Conservation (phyloP, 2,888 invertebrate species). For the Zele albiditarsus region DNA sequence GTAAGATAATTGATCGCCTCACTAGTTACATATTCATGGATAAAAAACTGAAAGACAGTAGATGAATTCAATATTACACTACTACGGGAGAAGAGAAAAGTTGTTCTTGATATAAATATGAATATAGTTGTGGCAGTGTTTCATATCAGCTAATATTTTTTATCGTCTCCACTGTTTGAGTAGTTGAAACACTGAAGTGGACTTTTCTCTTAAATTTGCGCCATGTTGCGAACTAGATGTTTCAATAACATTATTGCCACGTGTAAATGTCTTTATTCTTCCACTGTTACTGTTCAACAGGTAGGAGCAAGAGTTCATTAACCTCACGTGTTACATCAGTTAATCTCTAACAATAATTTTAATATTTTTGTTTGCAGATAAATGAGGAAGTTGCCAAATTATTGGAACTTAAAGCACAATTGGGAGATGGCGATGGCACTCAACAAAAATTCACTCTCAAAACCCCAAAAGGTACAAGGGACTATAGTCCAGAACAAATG, state of each 20-base stretch:
- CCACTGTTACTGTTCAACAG: conserved; percentile 62
- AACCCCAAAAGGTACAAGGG: conserved; percentile 95
- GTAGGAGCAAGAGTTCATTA: conserved; percentile 57
- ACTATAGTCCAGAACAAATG: conserved; percentile 97
- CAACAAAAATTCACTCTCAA: conserved; percentile 88
- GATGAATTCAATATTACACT: background rate
- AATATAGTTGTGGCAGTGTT: conserved; percentile 54
- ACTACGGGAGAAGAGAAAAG: background rate
- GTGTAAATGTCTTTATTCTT: conserved; percentile 61
- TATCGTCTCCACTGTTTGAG: conserved; percentile 64
- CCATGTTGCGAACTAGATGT: conserved; percentile 65
- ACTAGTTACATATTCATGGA: too few relatives aligned
- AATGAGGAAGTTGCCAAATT: conserved; percentile 89
- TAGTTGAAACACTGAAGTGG: conserved; percentile 67
- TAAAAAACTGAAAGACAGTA: too few relatives aligned
- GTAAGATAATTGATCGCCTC: too few relatives aligned
- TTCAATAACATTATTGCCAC: conserved; percentile 59
- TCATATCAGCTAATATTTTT: conserved; percentile 57
- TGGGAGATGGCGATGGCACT: conserved; percentile 77
- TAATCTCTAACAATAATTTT: background rate
- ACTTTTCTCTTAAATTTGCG: conserved; percentile 66
- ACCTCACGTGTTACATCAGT: background rate
- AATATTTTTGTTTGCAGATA: conserved; percentile 77
- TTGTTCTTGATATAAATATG: background rate
- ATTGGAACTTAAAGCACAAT: conserved; percentile 84